These are phyloP conservation scores for Iphiclides podalirius DNA, from an alignment of 2,888 invertebrate species.

Conservation along the genomic window DNA sequence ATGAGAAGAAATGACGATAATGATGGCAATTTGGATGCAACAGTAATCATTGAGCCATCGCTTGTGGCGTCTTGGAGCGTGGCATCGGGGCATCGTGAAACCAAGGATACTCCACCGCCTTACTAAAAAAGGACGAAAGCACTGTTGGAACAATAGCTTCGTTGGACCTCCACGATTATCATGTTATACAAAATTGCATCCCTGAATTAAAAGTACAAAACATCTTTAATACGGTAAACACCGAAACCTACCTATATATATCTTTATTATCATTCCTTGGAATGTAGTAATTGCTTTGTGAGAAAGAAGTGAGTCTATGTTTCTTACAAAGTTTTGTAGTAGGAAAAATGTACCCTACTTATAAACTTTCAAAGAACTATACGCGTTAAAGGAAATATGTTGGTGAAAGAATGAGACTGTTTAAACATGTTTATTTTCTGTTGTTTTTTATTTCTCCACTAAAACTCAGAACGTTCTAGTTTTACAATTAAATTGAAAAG, in stretches of 20 bases:
- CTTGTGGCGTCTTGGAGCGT: background rate
- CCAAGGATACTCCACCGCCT: background rate
- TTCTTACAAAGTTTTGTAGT: conserved; percentile 16
- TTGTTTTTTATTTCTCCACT: background rate
- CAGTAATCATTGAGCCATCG: background rate
- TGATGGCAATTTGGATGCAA: conserved; percentile 8
- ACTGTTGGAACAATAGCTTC: background rate
- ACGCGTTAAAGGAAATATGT: conserved; percentile 20
- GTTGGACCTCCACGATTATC: no score
- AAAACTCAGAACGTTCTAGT: no score
- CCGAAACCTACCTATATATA: background rate
- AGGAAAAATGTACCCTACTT: conserved; percentile 22
- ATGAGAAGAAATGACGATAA: conserved; percentile 16
- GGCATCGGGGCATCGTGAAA: background rate
- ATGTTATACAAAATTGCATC: no score
- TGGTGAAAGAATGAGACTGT: conserved; percentile 14
- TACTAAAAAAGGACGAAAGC: background rate
- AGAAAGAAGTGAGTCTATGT: conserved; percentile 9
- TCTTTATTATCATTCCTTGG: background rate
- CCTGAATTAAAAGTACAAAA: no score
- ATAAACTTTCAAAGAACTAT: conserved; percentile 21
- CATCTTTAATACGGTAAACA: background rate
- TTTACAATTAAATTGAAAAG: no score
- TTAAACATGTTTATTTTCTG: background rate
- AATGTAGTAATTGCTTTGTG: conserved; percentile 15